Base-by-base conservation (phyloP, 1,140 invertebrate genomes). In the Aricia agestis region DNA sequence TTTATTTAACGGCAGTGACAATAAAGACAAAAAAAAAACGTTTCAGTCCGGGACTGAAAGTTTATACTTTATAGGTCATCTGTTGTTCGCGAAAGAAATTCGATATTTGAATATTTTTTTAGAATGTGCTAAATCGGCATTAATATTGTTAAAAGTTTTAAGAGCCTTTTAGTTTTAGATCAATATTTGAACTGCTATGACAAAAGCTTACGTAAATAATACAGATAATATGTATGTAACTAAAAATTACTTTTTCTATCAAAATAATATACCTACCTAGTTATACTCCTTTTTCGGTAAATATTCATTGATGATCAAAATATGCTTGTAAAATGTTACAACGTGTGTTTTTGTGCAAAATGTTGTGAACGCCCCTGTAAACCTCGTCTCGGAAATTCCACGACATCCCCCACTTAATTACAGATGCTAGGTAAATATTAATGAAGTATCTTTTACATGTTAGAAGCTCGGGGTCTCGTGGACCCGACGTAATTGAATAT, bases 391-490 rank as follows among this genome's bases (percentile, higher is more conserved):
- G 19, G 15, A 18, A 9, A 18, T 19, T 59, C 58, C 58, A 59
- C 17, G 58, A 69, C 72, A 73, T 71, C 71, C 72, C 72, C 74
- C 45, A 63, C 71, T 82, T 82, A 83, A 85, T 84, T 84, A 85
- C 69, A 67, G 72, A 73, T 73, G 74, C 72, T 72, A 75, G 72
- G 78, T 73, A 82, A 87, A 86, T 86, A 86, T 87, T 87, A 84
- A 87, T 83, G 82, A 84, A 83, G 81, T 82, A 82, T 82, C 83
- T 81, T 78, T 82, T 82, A 81, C 82, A 79, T 77, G 78, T 78
- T 80, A 71, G 76, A 76, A 79, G 75, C 78, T 73, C 71, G 61
- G 76, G 69, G 71, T 80, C 76, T 81, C 81, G 77, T 77, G 74
- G 77, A 63, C 59, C 59, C 59, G 7, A 11, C 18, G 17, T 63